Evolutionary conservation across 1,140 invertebrate genomes (phyloP), one percentile per base, ranked within the genome.

Genomic region (Grapholita molesta): DNA sequence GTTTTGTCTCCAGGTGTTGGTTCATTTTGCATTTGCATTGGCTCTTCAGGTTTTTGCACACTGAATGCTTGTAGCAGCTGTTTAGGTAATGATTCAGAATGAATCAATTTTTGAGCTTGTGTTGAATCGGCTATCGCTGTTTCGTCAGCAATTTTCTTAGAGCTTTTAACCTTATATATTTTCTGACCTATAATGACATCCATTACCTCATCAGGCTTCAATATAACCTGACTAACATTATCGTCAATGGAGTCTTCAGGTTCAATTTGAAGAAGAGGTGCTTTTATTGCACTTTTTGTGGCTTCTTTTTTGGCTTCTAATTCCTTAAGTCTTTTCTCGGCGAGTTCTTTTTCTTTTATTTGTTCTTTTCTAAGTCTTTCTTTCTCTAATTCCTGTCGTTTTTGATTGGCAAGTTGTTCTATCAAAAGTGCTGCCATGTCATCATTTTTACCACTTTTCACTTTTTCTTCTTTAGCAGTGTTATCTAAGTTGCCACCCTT

Each of bases 151-250:
- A 69, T 61, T 48, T 72, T 30, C 12, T 68, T 52, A 30, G 66
- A 67, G n/a, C 53, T 66, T 66, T 78, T 85, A 66, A 69, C 71
- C 71, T 83, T 85, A 8, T 75, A 70, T 55, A 88, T 82, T 76
- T 84, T 85, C 48, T 80, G 68, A 3, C 84, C 86, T 21, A 86
- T 76, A 68, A 88, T 83, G 66, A 86, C 77, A 57, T 84, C 77
- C 30, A 38, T 65, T 11, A 64, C 38, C 48, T 70, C 24, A n/a
- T 67, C 64, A 0, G 32, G 18, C 0, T 23, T 65, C 21, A 5
- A n/a, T 48, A 48, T 38, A 38, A 21, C n/a, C 12, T 48, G 15
- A 21, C 2, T 8, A 48, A 21, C n/a, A 6, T 15, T 18, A 21
- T 48, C 15, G n/a, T 48, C 42, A 21, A 48, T 18, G 15, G 42